Evolutionary conservation across 2,888 invertebrate species (phyloP).

Genomic region (Proisotoma minuta): DNA sequence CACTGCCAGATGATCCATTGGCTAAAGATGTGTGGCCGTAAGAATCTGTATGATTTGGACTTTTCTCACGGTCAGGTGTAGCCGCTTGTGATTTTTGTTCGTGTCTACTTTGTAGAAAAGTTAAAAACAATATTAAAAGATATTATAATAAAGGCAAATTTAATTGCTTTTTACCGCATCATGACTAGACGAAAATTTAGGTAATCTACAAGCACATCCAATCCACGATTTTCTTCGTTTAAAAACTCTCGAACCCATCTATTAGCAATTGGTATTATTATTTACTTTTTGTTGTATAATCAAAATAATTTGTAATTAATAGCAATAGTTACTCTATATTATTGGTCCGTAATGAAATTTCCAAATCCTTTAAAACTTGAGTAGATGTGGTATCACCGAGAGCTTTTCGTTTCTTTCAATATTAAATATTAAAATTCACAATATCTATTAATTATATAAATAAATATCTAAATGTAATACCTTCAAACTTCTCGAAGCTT

Average conservation of each 20-base stretch:
- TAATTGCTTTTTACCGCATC: constrained; percentile 59
- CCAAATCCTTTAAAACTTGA: constrained; percentile 94
- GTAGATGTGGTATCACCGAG: constrained; percentile 96
- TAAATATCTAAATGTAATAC: constrained; percentile 50
- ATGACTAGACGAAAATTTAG: constrained; percentile 88
- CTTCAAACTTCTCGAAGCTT: constrained; percentile 89
- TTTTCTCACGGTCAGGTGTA: constrained; percentile 23
- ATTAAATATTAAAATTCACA: constrained; percentile 26
- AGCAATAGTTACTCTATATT: constrained; percentile 83
- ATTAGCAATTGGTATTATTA: constrained; percentile 41
- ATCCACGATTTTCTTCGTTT: constrained; percentile 89
- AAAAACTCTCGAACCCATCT: constrained; percentile 99
- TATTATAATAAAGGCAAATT: neutral
- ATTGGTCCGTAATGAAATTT: constrained; percentile 97
- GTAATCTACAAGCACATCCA: constrained; percentile 96
- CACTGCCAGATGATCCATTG: constrained; percentile 25
- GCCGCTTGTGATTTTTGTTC: constrained; percentile 23
- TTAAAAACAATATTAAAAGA: neutral
- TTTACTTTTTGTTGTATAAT: neutral
- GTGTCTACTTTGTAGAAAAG: constrained; percentile 22
- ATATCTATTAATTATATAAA: too few relatives aligned
- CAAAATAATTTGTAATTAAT: neutral
- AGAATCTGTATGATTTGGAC: constrained; percentile 13
- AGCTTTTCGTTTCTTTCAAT: constrained; percentile 93
- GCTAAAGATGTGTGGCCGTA: constrained; percentile 24